Evolutionary conservation across 2,113 vertebrate genomes (phyloP).

Genomic region (Salvelinus namaycush): DNA sequence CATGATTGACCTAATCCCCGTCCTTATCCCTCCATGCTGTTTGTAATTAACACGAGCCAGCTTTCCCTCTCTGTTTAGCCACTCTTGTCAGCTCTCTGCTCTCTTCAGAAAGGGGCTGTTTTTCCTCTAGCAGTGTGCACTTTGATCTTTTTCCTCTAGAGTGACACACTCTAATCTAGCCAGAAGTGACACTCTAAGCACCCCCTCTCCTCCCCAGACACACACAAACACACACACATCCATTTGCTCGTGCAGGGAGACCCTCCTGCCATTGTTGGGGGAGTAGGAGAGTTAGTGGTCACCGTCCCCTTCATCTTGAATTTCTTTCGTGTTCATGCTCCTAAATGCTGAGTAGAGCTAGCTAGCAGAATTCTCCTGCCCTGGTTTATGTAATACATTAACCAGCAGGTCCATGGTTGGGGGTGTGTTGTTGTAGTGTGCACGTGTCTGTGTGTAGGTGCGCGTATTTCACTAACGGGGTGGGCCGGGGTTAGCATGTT

Average conservation of each 20-base stretch:
- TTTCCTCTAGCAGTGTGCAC: constrained; percentile 22
- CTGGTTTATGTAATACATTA: constrained; percentile 19
- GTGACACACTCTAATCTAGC: constrained; percentile 46
- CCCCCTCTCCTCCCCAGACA: constrained; percentile 22
- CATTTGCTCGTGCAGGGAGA: constrained; percentile 17
- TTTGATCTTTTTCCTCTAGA: constrained; percentile 44
- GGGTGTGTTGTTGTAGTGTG: constrained; percentile 30
- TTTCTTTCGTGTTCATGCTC: constrained; percentile 29
- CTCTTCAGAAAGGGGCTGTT: constrained; percentile 32
- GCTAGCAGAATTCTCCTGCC: constrained; percentile 17
- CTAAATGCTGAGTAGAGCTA: constrained; percentile 21
- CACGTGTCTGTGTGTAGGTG: constrained; percentile 6
- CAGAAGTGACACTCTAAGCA: constrained; percentile 44
- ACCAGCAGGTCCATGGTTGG: constrained; percentile 2
- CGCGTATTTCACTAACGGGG: constrained; percentile 7
- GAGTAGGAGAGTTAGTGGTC: background rate
- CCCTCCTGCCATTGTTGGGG: constrained; percentile 22
- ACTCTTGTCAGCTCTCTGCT: constrained; percentile 57
- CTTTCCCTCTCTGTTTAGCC: constrained; percentile 67
- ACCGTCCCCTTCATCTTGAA: constrained; percentile 43
- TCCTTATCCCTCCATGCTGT: constrained; percentile 71
- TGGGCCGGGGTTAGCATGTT: constrained; percentile 49
- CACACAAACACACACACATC: background rate
- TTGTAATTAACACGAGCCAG: constrained; percentile 76
- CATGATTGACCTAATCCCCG: constrained; percentile 71